phyloP scores from a whole-genome alignment of 92 coral and sea anemone species.

The Porites rus region DNA sequence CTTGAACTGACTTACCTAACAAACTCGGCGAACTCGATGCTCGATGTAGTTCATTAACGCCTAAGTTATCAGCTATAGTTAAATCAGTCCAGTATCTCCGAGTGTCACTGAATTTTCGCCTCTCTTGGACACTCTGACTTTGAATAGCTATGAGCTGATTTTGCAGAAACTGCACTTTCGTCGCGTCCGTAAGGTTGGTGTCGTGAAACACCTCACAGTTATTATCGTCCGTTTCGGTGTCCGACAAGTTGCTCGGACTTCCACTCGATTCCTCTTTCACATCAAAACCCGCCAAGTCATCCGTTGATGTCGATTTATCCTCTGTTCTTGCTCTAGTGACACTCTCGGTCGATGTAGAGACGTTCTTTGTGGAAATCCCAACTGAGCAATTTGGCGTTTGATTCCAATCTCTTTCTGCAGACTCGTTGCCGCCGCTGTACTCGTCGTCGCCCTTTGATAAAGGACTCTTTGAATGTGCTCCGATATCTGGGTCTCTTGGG shows the following conservation, averaged over 20 bases:
- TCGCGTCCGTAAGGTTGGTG: conserved; percentile 79
- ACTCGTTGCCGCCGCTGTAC: conserved; percentile 8
- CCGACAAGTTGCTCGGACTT: conserved; percentile 51
- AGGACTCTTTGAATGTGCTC: neutral
- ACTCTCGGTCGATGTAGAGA: conserved; percentile 82
- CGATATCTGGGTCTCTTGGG: conserved; percentile 3
- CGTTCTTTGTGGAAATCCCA: conserved; percentile 45
- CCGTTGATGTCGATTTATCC: conserved; percentile 88
- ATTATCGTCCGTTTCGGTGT: conserved; percentile 30
- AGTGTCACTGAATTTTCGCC: conserved; percentile 80
- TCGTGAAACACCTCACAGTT: conserved; percentile 18
- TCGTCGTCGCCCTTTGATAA: neutral
- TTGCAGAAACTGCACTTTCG: conserved; percentile 75
- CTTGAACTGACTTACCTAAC: conserved; percentile 61
- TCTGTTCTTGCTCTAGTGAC: conserved; percentile 30
- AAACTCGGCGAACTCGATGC: conserved; percentile 86
- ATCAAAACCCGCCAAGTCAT: conserved; percentile 59
- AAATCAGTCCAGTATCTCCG: conserved; percentile 85
- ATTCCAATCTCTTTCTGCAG: conserved; percentile 19
- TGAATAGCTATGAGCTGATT: conserved; percentile 70
- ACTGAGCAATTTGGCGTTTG: conserved; percentile 19
- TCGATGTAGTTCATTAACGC: conserved; percentile 58
- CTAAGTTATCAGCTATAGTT: conserved; percentile 36
- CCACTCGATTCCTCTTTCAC: conserved; percentile 55
- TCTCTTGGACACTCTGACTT: conserved; percentile 67